These are phyloP conservation scores for Melieria omissa DNA, from an alignment of 2,888 invertebrate species.

Conservation along the genomic window DNA sequence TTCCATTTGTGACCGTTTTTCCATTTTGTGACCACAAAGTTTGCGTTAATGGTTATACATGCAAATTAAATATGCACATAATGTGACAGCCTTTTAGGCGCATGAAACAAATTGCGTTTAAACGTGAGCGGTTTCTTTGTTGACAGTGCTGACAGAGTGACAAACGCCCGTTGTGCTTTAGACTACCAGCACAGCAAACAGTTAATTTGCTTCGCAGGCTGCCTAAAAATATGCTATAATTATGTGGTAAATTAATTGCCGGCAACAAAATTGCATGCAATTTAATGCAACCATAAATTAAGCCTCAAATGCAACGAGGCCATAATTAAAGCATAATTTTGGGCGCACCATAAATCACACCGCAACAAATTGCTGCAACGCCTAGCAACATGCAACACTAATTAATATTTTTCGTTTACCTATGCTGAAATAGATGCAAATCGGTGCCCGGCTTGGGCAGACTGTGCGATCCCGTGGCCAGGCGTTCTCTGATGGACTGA, in stretches of 20 bases:
- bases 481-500: slow-evolving; percentile 84
- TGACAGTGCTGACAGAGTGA: no score
- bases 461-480: slow-evolving; percentile 87
- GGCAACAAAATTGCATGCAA: neutral
- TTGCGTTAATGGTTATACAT: no score
- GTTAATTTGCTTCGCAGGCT: no score
- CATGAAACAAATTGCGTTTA: no score
- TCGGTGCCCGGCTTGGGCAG: slow-evolving; percentile 80
- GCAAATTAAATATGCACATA: no score
- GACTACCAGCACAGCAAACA: no score
- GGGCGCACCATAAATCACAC: neutral
- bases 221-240: neutral
- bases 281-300: neutral
- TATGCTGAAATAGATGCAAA: slow-evolving; percentile 74
- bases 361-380: no score
- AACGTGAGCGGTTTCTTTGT: no score
- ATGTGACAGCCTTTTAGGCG: no score
- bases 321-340: neutral
- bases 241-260: neutral
- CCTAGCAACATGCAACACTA: neutral
- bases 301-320: neutral
- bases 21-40: no score
- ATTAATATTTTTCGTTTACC: slow-evolving; percentile 63
- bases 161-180: no score
- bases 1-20: no score